These are phyloP conservation scores for Gastrophysa polygoni DNA, from an alignment of 2,888 invertebrate species.

Conservation along the genomic window DNA sequence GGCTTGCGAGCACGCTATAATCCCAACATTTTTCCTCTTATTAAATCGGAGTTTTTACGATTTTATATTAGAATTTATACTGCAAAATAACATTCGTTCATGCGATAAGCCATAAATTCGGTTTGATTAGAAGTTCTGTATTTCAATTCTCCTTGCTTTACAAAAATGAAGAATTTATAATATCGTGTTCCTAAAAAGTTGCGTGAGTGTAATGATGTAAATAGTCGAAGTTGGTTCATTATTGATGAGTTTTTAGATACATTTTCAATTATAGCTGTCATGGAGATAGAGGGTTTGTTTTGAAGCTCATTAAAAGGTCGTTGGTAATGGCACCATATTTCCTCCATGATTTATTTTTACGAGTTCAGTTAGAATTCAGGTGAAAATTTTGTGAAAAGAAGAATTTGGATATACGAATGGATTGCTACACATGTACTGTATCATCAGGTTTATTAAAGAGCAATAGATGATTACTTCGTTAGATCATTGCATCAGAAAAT, in stretches of 20 bases:
- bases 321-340: neutral
- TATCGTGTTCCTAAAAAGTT: slow-evolving; percentile 30
- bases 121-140: slow-evolving; percentile 30
- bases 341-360: neutral
- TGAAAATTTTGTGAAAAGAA: no score
- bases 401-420: no score
- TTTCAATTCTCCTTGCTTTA: slow-evolving; percentile 31
- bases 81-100: slow-evolving; percentile 35
- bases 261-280: slow-evolving; percentile 32
- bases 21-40: slow-evolving; percentile 45
- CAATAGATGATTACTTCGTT: no score
- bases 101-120: slow-evolving; percentile 32
- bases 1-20: slow-evolving; percentile 48
- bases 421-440: no score
- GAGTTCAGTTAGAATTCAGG: neutral
- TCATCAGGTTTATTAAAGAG: no score
- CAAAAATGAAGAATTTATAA: slow-evolving; percentile 31
- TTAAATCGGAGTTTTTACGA: slow-evolving; percentile 29
- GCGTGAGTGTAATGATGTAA: slow-evolving; percentile 32
- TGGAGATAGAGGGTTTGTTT: slow-evolving; percentile 18
- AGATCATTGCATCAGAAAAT: no score
- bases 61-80: slow-evolving; percentile 38
- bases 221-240: slow-evolving; percentile 31
- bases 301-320: neutral
- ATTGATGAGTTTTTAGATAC: slow-evolving; percentile 31